Conservation (phyloP, 2,113 vertebrate genomes). For the Microcebus jonahi region DNA sequence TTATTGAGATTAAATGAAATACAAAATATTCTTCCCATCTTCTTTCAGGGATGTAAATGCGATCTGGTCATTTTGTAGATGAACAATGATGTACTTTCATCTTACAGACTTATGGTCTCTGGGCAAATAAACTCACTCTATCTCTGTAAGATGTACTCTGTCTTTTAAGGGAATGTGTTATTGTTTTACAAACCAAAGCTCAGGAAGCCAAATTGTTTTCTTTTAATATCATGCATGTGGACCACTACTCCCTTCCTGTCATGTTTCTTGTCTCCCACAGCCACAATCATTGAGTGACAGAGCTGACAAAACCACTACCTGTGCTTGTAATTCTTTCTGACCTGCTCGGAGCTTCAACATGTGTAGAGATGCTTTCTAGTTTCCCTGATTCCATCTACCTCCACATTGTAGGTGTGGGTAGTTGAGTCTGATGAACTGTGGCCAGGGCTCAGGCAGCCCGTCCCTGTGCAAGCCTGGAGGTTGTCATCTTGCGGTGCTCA, state of each 20-base stretch:
- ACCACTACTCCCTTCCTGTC: background rate
- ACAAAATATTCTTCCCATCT: background rate
- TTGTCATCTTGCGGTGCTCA: fast-evolving
- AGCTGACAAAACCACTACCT: background rate
- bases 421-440: background rate
- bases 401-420: background rate
- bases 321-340: background rate
- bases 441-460: background rate
- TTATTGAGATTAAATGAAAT: background rate
- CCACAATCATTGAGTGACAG: background rate
- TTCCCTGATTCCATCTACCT: background rate
- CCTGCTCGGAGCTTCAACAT: background rate
- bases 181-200: background rate
- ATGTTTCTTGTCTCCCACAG: background rate
- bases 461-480: no score
- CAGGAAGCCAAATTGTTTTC: background rate
- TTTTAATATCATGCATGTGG: background rate
- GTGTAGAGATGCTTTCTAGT: background rate
- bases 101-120: background rate
- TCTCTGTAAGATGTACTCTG: background rate
- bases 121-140: background rate
- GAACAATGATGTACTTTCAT: background rate
- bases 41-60: background rate
- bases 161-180: background rate
- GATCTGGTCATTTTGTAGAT: background rate